Conservation (phyloP, 1,140 invertebrate species). For the Magallana gigas region DNA sequence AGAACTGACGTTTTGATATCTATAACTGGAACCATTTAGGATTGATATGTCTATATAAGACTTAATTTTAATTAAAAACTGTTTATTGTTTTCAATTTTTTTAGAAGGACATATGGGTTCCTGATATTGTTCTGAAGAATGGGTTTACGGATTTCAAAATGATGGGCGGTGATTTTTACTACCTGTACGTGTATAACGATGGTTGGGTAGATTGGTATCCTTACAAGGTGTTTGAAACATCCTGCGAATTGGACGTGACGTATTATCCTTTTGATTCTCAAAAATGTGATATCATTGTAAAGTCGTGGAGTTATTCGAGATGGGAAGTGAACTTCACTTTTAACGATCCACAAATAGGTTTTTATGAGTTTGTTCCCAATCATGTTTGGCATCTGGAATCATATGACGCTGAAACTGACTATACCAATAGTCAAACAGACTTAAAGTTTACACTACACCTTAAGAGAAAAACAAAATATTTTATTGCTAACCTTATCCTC, state of each 20-base stretch:
- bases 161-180: slow-evolving; percentile 13
- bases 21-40: too few species aligned
- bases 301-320: slow-evolving; percentile 1
- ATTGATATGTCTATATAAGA: too few species aligned
- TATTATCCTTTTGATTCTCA: slow-evolving; percentile 30
- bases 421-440: too few species aligned
- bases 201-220: neutral
- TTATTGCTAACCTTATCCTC: neutral
- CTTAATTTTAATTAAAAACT: too few species aligned
- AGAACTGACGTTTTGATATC: too few species aligned
- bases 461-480: neutral
- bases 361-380: slow-evolving; percentile 14
- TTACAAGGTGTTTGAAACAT: neutral
- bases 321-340: neutral
- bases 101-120: neutral
- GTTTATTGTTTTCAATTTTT: neutral
- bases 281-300: neutral
- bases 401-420: neutral
- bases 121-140: slow-evolving; percentile 21
- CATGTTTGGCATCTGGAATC: neutral
- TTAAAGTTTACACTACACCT: neutral
- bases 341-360: neutral
- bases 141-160: neutral
- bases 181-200: neutral
- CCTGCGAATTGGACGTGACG: neutral